Base-by-base conservation (phyloP, 2,113 vertebrate genomes). In the Strix uralensis region DNA sequence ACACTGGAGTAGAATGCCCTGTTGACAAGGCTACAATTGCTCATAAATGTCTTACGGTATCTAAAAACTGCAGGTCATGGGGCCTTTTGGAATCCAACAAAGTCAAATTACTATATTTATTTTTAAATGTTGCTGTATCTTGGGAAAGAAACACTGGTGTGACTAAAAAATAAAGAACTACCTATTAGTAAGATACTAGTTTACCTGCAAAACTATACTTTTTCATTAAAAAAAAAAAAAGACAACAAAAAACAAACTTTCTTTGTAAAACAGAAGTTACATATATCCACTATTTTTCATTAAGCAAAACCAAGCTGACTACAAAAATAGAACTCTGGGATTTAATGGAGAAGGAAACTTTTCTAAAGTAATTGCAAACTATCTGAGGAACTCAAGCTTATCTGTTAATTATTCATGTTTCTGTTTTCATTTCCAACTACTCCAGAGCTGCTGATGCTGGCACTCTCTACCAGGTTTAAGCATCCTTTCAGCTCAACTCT, bases 381-480 rank as follows among this genome's bases (percentile, higher is more conserved):
- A 94, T 59, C 38, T 42, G 52, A 91, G 70, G 58, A 95, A 71
- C 38, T 92, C 27, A 29, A 80, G 57, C 72, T 95, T 94, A 88
- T 83, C 86, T 94, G 66, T 94, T 96, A 96, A 97, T 97, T 97
- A 97, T 96, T 97, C 89, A 96, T 92, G 89, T 86, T 94, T 96
- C 92, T 94, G 73, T 92, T 97, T 97, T 95, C 91, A 91, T 86
- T 98, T 93, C 59, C 82, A 95, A 13, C 78, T 80, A 38, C 77
- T 84, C 59, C 47, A 20, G 90, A 97, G 94, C 71, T 96, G 96
- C 97, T 97, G 97, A 97, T 93, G 92, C 86, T 92, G 89, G 92
- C 95, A 96, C 63, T 96, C 93, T 86, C 47, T 91, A 32, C 86
- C 71, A 88, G 51, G 71, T 92, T 95, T 94, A 96, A 91, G 84